Conservation (phyloP, 2,797 vertebrate genomes). For the Thunnus albacares region DNA sequence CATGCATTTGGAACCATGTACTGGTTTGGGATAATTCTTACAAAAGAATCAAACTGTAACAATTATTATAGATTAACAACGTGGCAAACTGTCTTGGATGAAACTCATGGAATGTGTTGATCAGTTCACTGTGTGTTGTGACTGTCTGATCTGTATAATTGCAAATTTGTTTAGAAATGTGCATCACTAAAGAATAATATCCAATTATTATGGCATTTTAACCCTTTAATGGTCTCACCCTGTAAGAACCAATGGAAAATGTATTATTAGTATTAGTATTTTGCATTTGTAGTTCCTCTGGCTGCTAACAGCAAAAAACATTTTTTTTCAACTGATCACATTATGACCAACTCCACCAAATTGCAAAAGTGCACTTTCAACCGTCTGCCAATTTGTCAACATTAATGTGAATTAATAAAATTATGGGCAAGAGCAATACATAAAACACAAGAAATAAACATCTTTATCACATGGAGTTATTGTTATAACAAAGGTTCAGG, state of each 20-base stretch:
- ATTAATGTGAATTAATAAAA: neutral
- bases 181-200: neutral
- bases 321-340: too few species aligned
- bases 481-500: too few species aligned
- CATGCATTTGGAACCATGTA: neutral
- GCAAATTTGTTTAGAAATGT: neutral
- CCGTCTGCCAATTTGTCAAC: neutral
- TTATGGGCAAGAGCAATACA: neutral
- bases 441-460: neutral
- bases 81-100: neutral
- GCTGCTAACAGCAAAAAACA: neutral
- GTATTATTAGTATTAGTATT: too few species aligned
- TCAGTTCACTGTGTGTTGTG: neutral
- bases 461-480: neutral
- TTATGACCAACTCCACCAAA: too few species aligned
- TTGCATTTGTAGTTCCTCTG: neutral
- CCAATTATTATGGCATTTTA: neutral
- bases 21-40: neutral
- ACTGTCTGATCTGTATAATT: neutral
- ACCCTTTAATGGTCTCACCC: neutral
- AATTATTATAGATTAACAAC: conserved; percentile 1
- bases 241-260: neutral
- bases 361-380: too few species aligned
- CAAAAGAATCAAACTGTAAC: neutral
- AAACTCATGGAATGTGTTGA: conserved; percentile 1